Conservation (phyloP, 2,797 vertebrate species). For the Ceryle rudis region DNA sequence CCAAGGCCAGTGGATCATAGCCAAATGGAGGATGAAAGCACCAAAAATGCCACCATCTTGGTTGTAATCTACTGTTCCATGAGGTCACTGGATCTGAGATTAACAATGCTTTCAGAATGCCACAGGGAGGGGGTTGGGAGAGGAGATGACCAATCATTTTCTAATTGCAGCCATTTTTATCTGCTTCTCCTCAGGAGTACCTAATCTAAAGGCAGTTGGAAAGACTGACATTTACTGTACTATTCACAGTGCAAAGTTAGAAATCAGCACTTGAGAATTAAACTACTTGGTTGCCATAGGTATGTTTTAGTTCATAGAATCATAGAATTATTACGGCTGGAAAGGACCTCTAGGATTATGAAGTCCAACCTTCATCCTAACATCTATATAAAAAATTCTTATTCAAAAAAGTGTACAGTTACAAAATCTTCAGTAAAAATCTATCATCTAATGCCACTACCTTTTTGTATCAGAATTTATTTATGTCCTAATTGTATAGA, state of each 20-base stretch:
- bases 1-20: slow-evolving; percentile 47
- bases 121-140: neutral
- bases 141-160: neutral
- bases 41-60: slow-evolving; percentile 43
- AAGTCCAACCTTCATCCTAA: no score
- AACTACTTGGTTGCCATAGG: neutral
- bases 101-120: neutral
- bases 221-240: neutral
- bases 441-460: neutral
- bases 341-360: no score
- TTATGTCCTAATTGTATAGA: neutral
- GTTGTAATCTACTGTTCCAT: neutral
- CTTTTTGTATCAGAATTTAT: neutral
- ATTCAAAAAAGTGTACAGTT: neutral
- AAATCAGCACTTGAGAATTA: neutral
- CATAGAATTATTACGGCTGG: no score
- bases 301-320: neutral
- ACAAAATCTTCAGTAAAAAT: neutral
- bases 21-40: slow-evolving; percentile 62
- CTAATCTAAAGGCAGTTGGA: neutral
- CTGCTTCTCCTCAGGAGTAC: neutral
- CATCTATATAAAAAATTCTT: no score
- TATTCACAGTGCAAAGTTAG: neutral
- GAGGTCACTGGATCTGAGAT: neutral
- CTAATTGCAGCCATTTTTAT: neutral